Evolutionary conservation across 2,113 vertebrate species (phyloP), one percentile per base, ranked within the genome.

Genomic region (Strigops habroptila): DNA sequence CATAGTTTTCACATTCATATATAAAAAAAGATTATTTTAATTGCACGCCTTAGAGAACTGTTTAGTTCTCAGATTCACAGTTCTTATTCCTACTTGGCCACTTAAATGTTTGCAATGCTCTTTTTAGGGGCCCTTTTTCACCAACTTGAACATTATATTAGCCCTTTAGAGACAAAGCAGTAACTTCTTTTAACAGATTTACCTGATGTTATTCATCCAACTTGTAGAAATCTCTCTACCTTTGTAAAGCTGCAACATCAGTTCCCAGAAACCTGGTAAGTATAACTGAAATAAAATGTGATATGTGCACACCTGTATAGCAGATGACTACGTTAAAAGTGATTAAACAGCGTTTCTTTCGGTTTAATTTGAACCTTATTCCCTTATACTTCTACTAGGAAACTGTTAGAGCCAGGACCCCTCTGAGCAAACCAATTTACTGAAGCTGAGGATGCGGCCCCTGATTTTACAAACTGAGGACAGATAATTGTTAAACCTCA

Each of bases 261-360:
- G 65, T 85, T 93, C 74, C 59, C 94, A 96, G 88, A 96, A 97
- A 91, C 74, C 96, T 96, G 96, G 88, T 65, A 92, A 92, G 78
- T 91, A 91, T 94, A 95, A 92, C 89, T 39, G 53, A 97, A 97
- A 97, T 95, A 96, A 97, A 95, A 96, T 92, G 92, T 91, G 92
- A 96, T 96, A 91, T 63, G 88, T 59, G 86, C 97, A 97, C 97
- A 98, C 98, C 98, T 98, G 98, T 97, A 97, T 57, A 97, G 97
- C 97, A 98, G 97, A 98, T 98, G 98, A 98, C 97, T 79, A 82
- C 19, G 28, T 94, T 97, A 95, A 86, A 97, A 92, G 95, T 65
- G 88, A 95, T 97, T 96, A 95, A 95, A 83, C 88, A 96, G 87
- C 52, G 63, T 81, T 96, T 92, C 79, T 95, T 67, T 84, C 14